Conservation (phyloP, 2,113 vertebrate genomes). For the Aspiorhynchus laticeps region DNA sequence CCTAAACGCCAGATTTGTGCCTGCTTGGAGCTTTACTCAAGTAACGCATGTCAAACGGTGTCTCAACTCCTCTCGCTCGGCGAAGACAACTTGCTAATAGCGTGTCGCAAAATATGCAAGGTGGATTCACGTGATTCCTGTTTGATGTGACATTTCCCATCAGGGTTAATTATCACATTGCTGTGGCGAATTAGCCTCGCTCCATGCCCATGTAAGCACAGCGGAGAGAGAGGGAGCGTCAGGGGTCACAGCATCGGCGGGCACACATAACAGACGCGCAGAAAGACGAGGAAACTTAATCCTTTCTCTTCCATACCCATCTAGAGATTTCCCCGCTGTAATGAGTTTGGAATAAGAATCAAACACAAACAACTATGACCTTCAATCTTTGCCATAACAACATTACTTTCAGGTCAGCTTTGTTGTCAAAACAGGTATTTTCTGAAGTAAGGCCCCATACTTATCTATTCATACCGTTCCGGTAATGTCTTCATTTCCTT, state of each 20-base stretch:
- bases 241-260: slow-evolving; percentile 17
- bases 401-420: slow-evolving; percentile 7
- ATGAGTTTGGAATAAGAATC: slow-evolving; percentile 29
- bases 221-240: background rate
- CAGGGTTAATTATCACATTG: slow-evolving; percentile 56
- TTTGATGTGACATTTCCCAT: slow-evolving; percentile 56
- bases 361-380: background rate
- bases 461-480: background rate
- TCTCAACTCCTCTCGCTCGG: slow-evolving; percentile 24
- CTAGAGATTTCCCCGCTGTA: background rate
- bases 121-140: slow-evolving; percentile 38
- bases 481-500: slow-evolving; percentile 18
- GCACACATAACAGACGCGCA: slow-evolving; percentile 33
- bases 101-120: slow-evolving; percentile 31
- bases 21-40: slow-evolving; percentile 16
- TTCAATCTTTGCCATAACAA: background rate
- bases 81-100: slow-evolving; percentile 39
- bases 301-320: slow-evolving; percentile 10
- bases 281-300: background rate
- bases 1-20: slow-evolving; percentile 29
- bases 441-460: background rate
- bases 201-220: slow-evolving; percentile 41
- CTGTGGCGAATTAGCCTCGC: slow-evolving; percentile 47
- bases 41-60: slow-evolving; percentile 38
- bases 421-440: slow-evolving; percentile 10